Percentiles rank a stretch among this genome's conserved stretches.
Evolutionary conservation across 1,140 invertebrate species (phyloP).

Genomic region (Drosophila asahinai): DNA sequence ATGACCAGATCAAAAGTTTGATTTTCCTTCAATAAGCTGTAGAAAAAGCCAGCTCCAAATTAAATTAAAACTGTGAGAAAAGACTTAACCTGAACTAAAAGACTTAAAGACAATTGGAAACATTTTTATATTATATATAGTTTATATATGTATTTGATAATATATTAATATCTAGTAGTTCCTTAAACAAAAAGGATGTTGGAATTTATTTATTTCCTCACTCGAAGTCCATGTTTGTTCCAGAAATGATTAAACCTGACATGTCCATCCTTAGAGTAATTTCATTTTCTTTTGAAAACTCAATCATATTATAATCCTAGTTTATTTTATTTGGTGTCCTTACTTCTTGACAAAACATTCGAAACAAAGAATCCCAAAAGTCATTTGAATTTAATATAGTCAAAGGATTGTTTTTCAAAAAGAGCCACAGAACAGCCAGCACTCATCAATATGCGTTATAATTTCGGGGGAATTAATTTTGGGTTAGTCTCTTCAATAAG

Average conservation of each 20-base stretch:
- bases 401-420: conserved; percentile 7
- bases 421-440: background rate
- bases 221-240: too few relatives aligned
- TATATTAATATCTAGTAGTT: background rate
- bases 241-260: background rate
- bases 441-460: conserved; percentile 25
- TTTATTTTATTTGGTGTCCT: background rate
- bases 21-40: background rate
- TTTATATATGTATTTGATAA: too few relatives aligned
- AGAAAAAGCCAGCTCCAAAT: background rate
- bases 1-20: conserved; percentile 1
- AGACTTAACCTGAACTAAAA: background rate
- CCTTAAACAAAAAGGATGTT: background rate
- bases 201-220: too few relatives aligned
- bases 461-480: conserved; percentile 33
- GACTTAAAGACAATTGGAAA: too few relatives aligned
- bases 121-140: too few relatives aligned
- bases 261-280: background rate
- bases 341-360: too few relatives aligned
- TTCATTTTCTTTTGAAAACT: background rate
- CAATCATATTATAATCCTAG: background rate
- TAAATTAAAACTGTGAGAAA: background rate
- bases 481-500: conserved; percentile 17
- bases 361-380: background rate
- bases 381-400: background rate